Base-by-base conservation (phyloP, 2,888 invertebrate species). In the Rhaphigaster nebulosa region DNA sequence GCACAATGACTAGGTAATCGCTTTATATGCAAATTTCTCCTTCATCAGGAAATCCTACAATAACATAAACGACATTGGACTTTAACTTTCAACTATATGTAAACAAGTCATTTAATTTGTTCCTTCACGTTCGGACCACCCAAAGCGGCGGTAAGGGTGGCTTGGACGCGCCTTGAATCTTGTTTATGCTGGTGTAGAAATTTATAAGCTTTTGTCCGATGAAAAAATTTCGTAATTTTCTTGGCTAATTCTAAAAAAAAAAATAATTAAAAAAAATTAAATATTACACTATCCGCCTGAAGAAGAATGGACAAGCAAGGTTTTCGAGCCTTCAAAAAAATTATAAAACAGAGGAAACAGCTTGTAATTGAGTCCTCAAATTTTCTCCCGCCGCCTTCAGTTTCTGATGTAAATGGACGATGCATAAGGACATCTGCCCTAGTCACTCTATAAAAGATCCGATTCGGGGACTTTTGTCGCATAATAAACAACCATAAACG, bases 391-490 rank as follows among this genome's bases (percentile, higher is more conserved):
- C 29, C 65, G 15, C 29, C 15, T 65, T 65, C 4, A 20, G 65
- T 65, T 65, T 15, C 65, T 29, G 65, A 65, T 65, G 65, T 29
- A 29, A 65, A 65, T 65, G 65, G 18, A 80, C 23, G 80, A 23
- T 41, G 23, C 80, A 65, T 65, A 29, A 80, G 80, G 38, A 45
- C 80, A 80, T 80, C 80, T 80, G 80, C 41, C n/a, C 41, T 26
- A 80, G 38, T 80, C 34, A 29, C 34, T 38, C 38, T 4, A 26
- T 41, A 80, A 80, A 41, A 41, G 41, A 41, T 12, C 41, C 41
- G 26, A 45, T 80, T 41, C 80, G 26, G 80, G n/a, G 80, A 80
- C 41, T 41, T 80, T 80, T 80, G 80, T 80, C 38, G 80, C 80
- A 15, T 80, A 41, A 80, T 41, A 80, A 80, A 80, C 26, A 80